Conservation (phyloP, 1,140 invertebrate species). For the Hypothenemus hampei region DNA sequence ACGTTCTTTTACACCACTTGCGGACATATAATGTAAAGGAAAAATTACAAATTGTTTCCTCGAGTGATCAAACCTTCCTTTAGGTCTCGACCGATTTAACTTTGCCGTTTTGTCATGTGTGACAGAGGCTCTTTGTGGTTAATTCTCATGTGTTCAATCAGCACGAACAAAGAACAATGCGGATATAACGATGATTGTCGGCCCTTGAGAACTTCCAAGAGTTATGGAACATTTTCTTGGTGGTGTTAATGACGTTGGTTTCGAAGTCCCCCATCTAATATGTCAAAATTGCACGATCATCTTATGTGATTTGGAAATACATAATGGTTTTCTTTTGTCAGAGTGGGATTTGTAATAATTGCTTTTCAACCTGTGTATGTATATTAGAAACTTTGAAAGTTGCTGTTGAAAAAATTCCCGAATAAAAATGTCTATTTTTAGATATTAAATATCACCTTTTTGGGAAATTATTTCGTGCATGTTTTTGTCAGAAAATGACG, state of each 20-base stretch:
- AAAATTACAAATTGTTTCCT: no score
- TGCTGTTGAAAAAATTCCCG: no score
- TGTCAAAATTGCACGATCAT: constrained; percentile 41
- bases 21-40: background rate
- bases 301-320: constrained; percentile 33
- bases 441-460: constrained; percentile 5
- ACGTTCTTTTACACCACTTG: background rate
- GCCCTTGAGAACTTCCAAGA: constrained; percentile 36
- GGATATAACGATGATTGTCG: constrained; percentile 42
- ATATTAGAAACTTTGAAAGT: no score
- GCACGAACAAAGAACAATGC: constrained; percentile 34
- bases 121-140: constrained; percentile 32
- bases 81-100: no score
- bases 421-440: constrained; percentile 1
- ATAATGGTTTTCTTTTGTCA: no score
- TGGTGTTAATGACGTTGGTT: constrained; percentile 39
- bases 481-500: constrained; percentile 12
- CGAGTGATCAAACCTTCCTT: no score
- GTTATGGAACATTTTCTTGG: constrained; percentile 41
- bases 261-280: constrained; percentile 34
- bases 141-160: constrained; percentile 35
- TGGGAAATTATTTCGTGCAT: constrained; percentile 5
- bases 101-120: no score
- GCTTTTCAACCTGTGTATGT: no score
- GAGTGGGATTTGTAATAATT: no score